Percentiles rank a stretch among this genome's conserved stretches.
These are phyloP conservation scores for Drosophila bipectinata DNA, from an alignment of 1,140 invertebrate genomes.

Conservation along the genomic window DNA sequence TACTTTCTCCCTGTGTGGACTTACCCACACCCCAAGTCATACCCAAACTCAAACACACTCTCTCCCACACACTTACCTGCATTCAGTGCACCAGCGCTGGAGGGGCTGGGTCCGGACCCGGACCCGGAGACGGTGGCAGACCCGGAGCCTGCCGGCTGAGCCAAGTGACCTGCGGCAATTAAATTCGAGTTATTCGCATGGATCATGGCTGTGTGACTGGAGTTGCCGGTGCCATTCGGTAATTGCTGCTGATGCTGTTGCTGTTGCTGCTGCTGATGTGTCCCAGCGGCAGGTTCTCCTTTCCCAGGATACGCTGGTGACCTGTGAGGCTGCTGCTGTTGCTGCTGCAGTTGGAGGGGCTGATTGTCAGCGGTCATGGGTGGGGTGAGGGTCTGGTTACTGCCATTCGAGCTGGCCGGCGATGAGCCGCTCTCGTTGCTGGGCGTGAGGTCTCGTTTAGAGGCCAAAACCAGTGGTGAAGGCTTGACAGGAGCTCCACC, in stretches of 20 bases:
- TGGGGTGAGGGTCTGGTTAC: conserved; percentile 81
- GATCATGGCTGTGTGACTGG: conserved; percentile 65
- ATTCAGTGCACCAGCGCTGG: conserved; percentile 58
- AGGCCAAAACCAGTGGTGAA: conserved; percentile 44
- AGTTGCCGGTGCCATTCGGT: conserved; percentile 9
- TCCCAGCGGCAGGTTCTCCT: conserved; percentile 42
- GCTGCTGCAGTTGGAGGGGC: conserved; percentile 37
- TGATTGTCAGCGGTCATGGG: conserved; percentile 81
- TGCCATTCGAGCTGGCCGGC: conserved; percentile 79
- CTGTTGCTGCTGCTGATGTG: conserved; percentile 52
- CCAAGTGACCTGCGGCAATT: conserved; percentile 66
- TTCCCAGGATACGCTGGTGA: conserved; percentile 10
- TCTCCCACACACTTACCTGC: conserved; percentile 63
- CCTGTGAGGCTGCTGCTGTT: conserved; percentile 38
- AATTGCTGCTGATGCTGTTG: conserved; percentile 37
- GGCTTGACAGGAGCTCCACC: conserved; percentile 37
- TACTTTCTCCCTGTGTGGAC: conserved; percentile 8
- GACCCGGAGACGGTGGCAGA: conserved; percentile 1
- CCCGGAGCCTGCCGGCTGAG: conserved; percentile 43
- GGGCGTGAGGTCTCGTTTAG: conserved; percentile 66
- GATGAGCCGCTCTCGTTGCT: conserved; percentile 63
- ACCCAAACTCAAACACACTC: too few relatives aligned
- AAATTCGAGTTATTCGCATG: conserved; percentile 80
- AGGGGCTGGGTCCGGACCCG: conserved; percentile 26
- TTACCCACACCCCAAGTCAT: not conserved